Evolutionary conservation across 37 sponge, comb jelly and placozoan species (phyloP), one percentile per base, ranked within the genome.

Genomic region (Spongilla lacustris): DNA sequence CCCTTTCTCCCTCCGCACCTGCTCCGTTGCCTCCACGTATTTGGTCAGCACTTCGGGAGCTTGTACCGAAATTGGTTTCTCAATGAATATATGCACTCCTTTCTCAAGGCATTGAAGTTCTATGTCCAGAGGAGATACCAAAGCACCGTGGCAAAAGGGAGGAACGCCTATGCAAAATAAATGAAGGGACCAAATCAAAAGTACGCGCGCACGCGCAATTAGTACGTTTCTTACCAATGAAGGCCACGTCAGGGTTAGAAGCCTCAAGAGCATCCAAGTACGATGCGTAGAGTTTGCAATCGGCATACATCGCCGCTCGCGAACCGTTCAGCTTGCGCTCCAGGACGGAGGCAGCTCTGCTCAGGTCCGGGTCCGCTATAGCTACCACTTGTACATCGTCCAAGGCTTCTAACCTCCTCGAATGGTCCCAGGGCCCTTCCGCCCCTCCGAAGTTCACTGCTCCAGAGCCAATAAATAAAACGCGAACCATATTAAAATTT

Each of bases 371-470:
- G 68, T 96, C 96, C 11, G 84, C 88, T 41, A 96, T 96, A 50
- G 87, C 96, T 50, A 96, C 96, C 0, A 96, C 68, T 14, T 81
- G 12, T 24, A 96, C 91, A 1, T 86, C 89, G 1, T 83, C 94
- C 28, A 93, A 29, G 68, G 82, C 35, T 69, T 96, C 96, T 66
- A 96, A 46, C 23, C 96, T 73, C 26, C 9, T 79, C 24, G 93
- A 92, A 77, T 96, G 96, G 48, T 96, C 79, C 96, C 96, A 96
- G 13, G 94, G 93, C 34, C 93, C 94, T 69, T 85, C 89, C 28
- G 89, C 91, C 8, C 96, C 93, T 24, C 96, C 96, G 84, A 96
- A 96, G 77, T 96, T 93, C 2, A 96, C 96, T 3, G 91, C 89
- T 4, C 96, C 94, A 17, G 93, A 50, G 3, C 96, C 96, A 80